These are phyloP conservation scores for Drosophila navojoa DNA, from an alignment of 1,140 invertebrate species.

Conservation along the genomic window DNA sequence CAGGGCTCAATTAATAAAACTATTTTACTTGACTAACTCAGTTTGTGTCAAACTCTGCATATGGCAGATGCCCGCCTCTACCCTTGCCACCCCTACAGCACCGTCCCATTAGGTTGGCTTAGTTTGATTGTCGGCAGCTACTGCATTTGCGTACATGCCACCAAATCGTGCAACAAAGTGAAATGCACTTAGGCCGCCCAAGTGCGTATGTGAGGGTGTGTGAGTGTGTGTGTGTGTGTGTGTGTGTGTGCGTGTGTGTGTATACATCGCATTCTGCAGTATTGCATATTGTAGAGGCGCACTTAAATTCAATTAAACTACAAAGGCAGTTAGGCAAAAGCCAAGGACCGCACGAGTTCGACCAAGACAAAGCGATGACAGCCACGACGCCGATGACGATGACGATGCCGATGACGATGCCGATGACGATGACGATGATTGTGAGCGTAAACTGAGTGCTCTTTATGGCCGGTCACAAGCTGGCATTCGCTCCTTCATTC, in stretches of 20 bases:
- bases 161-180: constrained; percentile 69
- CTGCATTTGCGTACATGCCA: constrained; percentile 29
- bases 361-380: constrained; percentile 21
- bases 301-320: constrained; percentile 81
- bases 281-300: constrained; percentile 78
- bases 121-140: constrained; percentile 38
- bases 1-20: constrained; percentile 62
- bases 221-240: not conserved
- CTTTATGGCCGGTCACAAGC: constrained; percentile 23
- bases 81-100: too few relatives aligned
- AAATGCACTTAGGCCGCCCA: constrained; percentile 58
- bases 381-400: constrained; percentile 14
- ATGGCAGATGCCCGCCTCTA: not conserved
- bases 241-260: constrained; percentile 20
- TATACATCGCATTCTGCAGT: constrained; percentile 67
- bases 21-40: constrained; percentile 53
- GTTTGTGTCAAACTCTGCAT: constrained; percentile 41
- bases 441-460: constrained; percentile 11
- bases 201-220: constrained; percentile 6
- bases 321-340: constrained; percentile 70
- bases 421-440: constrained; percentile 10
- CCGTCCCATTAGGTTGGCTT: constrained; percentile 9
- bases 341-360: constrained; percentile 51
- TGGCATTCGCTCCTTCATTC: constrained; percentile 47
- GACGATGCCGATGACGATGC: constrained; percentile 17